phyloP scores from a whole-genome alignment of 2,113 vertebrate species.

The Zingel zingel region DNA sequence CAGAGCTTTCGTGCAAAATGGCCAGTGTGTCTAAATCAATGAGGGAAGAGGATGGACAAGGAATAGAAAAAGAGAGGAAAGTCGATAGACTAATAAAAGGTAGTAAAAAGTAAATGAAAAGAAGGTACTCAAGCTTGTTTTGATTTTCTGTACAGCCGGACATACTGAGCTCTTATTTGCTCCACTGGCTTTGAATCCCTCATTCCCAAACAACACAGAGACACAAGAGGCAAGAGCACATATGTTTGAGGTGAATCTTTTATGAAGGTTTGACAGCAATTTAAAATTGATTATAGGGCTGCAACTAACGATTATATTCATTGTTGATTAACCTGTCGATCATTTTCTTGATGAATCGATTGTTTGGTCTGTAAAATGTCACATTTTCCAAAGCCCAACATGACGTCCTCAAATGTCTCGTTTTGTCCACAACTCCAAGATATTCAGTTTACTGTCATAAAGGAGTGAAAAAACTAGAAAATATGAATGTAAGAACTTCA shows the following conservation, averaged over 20 bases:
- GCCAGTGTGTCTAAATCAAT: neutral
- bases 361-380: too few relatives aligned
- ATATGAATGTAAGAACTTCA: neutral
- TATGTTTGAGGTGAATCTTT: neutral
- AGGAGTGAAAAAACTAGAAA: too few relatives aligned
- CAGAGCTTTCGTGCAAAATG: neutral
- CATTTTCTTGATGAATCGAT: too few relatives aligned
- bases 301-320: too few relatives aligned
- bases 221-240: neutral
- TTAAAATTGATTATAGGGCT: neutral
- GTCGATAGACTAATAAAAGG: neutral
- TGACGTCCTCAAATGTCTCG: too few relatives aligned
- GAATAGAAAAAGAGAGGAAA: neutral
- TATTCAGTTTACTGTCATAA: too few relatives aligned
- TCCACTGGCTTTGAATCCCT: constrained; percentile 29
- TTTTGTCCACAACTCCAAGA: too few relatives aligned
- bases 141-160: constrained; percentile 17
- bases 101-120: constrained; percentile 9
- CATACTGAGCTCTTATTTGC: constrained; percentile 32
- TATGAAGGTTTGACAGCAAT: neutral
- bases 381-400: too few relatives aligned
- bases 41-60: neutral
- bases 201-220: neutral
- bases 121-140: constrained; percentile 32
- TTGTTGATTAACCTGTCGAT: too few relatives aligned